phyloP scores from a whole-genome alignment of 2,797 vertebrate species.

The Sarcophilus harrisii region DNA sequence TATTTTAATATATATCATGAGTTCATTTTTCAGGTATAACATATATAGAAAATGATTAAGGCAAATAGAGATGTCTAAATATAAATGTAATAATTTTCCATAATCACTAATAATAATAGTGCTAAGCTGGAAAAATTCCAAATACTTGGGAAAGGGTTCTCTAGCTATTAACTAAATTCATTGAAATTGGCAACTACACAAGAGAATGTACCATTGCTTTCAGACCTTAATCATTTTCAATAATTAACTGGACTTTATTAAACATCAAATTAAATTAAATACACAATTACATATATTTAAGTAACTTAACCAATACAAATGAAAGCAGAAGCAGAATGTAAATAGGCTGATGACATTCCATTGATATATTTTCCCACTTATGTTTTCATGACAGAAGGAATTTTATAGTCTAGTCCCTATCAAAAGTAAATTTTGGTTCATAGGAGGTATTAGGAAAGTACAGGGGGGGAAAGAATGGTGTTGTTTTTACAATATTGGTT shows the following conservation, averaged over 20 bases:
- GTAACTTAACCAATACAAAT: not conserved
- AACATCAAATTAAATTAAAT: conserved; percentile 1
- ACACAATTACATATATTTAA: not conserved
- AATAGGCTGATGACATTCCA: not conserved
- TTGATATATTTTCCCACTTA: not conserved
- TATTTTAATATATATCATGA: not conserved
- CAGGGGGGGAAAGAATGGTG: not conserved
- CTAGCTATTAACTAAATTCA: not conserved
- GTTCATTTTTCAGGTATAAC: not conserved
- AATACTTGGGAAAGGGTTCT: not conserved
- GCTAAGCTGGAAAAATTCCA: not conserved
- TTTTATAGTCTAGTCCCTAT: not conserved
- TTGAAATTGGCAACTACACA: not conserved
- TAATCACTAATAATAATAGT: not conserved
- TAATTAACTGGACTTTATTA: not conserved
- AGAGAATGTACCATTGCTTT: not conserved
- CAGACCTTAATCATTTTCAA: not conserved
- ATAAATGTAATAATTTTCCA: not conserved
- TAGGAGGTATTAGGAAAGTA: not conserved
- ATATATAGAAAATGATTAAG: not conserved
- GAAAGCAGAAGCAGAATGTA: not conserved
- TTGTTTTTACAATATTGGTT: not conserved
- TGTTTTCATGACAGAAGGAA: conserved; percentile 6
- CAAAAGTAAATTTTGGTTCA: not conserved
- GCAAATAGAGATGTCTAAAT: not conserved